These are phyloP conservation scores for Eulithis testata DNA, from an alignment of 2,888 invertebrate genomes.

Conservation along the genomic window DNA sequence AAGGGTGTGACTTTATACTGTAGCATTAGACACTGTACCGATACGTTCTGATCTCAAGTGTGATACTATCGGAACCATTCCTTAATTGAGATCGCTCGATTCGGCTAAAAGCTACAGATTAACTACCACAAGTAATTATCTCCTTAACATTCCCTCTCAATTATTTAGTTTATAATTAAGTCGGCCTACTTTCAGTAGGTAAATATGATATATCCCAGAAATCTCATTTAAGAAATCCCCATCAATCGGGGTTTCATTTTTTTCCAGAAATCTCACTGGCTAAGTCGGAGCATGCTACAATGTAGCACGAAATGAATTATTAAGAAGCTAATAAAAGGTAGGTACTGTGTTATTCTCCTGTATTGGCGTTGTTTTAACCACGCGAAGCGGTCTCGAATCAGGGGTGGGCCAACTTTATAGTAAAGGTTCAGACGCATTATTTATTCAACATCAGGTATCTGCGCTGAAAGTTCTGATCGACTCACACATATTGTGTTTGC, in stretches of 20 bases:
- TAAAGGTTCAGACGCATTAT: conserved; percentile 29
- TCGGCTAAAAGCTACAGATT: not conserved
- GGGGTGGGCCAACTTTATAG: conserved; percentile 23
- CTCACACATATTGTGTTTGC: conserved; percentile 30
- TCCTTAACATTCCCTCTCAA: not conserved
- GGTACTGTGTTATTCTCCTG: too few species aligned
- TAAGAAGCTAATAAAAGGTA: too few species aligned
- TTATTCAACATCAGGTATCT: conserved; percentile 30
- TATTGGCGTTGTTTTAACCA: too few species aligned
- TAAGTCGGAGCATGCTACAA: too few species aligned
- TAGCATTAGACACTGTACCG: conserved; percentile 46
- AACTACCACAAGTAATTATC: not conserved
- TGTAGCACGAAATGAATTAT: too few species aligned
- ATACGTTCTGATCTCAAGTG: conserved; percentile 43
- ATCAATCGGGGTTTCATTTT: too few species aligned
- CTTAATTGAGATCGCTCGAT: not conserved
- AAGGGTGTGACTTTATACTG: conserved; percentile 43
- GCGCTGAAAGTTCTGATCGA: conserved; percentile 28
- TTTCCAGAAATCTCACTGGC: too few species aligned
- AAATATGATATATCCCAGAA: too few species aligned
- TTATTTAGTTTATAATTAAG: not conserved
- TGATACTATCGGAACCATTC: conserved; percentile 24
- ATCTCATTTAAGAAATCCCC: too few species aligned
- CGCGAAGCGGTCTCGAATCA: conserved; percentile 3
- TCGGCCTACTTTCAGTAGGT: too few species aligned